These are phyloP conservation scores for Crocuta crocuta DNA, from an alignment of 2,113 vertebrate species.

Conservation along the genomic window DNA sequence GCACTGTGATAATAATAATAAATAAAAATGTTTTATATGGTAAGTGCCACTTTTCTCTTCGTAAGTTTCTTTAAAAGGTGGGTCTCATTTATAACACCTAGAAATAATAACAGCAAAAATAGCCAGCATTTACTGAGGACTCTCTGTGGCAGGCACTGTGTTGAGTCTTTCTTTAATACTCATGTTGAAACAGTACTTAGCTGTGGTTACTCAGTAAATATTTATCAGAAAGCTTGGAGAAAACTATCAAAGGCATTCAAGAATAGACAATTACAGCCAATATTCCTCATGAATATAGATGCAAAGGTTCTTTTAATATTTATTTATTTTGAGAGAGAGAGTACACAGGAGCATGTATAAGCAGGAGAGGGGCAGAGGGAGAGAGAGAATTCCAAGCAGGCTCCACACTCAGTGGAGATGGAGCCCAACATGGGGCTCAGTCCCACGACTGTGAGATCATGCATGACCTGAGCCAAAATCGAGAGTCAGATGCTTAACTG, in stretches of 20 bases:
- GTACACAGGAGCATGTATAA: too few relatives aligned
- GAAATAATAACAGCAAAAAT: not conserved
- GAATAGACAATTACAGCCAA: not conserved
- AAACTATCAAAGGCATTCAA: not conserved
- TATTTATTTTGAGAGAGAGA: too few relatives aligned
- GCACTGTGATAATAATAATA: too few relatives aligned
- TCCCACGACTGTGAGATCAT: too few relatives aligned
- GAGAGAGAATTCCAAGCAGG: too few relatives aligned
- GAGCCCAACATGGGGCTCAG: too few relatives aligned
- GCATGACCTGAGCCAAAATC: too few relatives aligned
- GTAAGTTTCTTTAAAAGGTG: not conserved
- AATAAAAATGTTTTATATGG: not conserved
- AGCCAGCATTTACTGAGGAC: not conserved
- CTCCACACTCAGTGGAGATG: too few relatives aligned
- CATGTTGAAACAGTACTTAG: not conserved
- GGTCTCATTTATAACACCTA: not conserved
- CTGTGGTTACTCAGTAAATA: not conserved
- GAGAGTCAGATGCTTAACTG: too few relatives aligned
- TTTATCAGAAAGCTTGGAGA: conserved; percentile 32
- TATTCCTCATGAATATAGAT: not conserved
- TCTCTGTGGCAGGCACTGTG: not conserved
- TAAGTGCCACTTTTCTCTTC: not conserved
- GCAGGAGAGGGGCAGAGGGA: too few relatives aligned
- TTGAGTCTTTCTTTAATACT: not conserved
- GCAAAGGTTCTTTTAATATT: not conserved